phyloP scores from a whole-genome alignment of 1,140 invertebrate species.

The Zaprionus africanus region DNA sequence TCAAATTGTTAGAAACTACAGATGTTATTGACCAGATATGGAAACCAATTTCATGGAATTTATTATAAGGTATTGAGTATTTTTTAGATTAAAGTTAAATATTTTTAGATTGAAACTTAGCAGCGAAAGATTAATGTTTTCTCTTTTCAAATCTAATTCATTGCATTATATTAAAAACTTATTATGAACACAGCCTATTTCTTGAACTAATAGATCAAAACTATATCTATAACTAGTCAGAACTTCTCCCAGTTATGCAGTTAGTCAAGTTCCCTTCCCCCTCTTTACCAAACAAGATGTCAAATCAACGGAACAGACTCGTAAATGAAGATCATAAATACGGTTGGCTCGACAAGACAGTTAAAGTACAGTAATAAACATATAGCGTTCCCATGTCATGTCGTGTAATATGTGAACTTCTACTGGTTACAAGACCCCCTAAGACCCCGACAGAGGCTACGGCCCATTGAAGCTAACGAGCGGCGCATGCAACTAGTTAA shows the following conservation, averaged over 20 bases:
- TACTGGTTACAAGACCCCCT: slow-evolving; percentile 20
- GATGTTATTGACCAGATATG: too few species aligned
- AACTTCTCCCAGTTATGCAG: background rate
- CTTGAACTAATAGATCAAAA: too few species aligned
- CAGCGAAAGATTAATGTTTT: too few species aligned
- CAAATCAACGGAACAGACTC: slow-evolving; percentile 7
- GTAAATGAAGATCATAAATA: slow-evolving; percentile 5
- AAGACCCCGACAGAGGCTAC: slow-evolving; percentile 30
- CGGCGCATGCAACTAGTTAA: slow-evolving; percentile 75
- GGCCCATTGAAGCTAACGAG: slow-evolving; percentile 71
- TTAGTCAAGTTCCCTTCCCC: background rate
- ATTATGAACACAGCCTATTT: too few species aligned
- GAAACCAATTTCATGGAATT: too few species aligned
- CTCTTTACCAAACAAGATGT: background rate
- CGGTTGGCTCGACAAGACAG: background rate
- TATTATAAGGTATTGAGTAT: too few species aligned
- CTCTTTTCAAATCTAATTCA: too few species aligned
- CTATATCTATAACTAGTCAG: background rate
- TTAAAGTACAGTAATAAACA: slow-evolving; percentile 24
- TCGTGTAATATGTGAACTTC: slow-evolving; percentile 18
- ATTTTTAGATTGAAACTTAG: too few species aligned
- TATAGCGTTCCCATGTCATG: slow-evolving; percentile 22
- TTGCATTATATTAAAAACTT: too few species aligned
- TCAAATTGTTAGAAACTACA: too few species aligned
- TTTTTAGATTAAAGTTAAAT: too few species aligned